phyloP scores from a whole-genome alignment of 2,113 vertebrate genomes.

The Paratilapia polleni region DNA sequence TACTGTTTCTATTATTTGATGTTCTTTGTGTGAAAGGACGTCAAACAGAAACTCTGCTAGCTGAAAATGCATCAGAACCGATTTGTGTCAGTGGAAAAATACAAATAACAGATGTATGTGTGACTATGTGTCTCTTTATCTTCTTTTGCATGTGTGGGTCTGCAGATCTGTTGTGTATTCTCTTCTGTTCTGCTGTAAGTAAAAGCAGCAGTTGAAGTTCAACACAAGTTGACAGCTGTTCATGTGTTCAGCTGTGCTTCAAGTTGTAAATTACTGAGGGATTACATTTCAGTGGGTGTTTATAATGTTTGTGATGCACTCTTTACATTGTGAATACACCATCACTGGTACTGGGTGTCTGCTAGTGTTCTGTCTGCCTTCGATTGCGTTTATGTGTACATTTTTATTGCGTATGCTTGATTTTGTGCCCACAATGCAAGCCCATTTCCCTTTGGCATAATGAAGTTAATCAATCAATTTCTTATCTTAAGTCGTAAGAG shows the following conservation, averaged over 20 bases:
- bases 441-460: background rate
- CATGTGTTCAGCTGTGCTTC: constrained; percentile 13
- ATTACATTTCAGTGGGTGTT: background rate
- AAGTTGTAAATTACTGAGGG: background rate
- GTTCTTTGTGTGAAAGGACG: background rate
- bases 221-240: constrained; percentile 41
- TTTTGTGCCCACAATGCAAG: background rate
- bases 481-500: background rate
- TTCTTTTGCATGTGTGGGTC: constrained; percentile 1
- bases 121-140: background rate
- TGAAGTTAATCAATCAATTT: background rate
- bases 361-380: background rate
- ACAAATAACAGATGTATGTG: background rate
- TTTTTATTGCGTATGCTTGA: background rate
- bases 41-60: background rate
- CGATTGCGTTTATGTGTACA: background rate
- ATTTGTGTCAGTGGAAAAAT: constrained; percentile 8
- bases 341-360: background rate
- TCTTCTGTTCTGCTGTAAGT: background rate
- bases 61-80: background rate
- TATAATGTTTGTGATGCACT: background rate
- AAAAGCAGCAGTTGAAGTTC: background rate
- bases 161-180: background rate
- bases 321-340: background rate
- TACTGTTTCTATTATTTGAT: background rate